phyloP scores from a whole-genome alignment of 2,888 invertebrate species.

The Acronicta alni region DNA sequence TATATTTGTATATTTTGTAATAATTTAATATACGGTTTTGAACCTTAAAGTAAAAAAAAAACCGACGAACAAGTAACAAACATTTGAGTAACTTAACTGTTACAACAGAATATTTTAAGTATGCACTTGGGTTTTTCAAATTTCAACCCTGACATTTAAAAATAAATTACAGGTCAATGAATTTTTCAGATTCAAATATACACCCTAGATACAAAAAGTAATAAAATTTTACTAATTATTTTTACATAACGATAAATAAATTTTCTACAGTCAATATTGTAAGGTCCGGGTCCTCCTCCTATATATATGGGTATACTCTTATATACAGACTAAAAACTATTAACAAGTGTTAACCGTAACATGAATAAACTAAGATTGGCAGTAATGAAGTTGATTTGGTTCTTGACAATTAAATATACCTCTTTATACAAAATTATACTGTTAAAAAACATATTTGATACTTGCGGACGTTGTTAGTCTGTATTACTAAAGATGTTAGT shows the following conservation, averaged over 20 bases:
- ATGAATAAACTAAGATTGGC: neutral
- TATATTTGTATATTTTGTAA: neutral
- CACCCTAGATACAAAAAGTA: constrained; percentile 7
- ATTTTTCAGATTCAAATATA: neutral
- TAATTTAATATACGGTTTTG: too few relatives aligned
- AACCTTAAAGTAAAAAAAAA: too few relatives aligned
- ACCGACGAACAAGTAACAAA: too few relatives aligned
- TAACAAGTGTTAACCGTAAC: neutral
- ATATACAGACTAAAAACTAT: constrained; percentile 11
- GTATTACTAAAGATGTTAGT: neutral
- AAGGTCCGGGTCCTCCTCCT: constrained; percentile 14
- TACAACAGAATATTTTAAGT: too few relatives aligned
- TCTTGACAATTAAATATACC: neutral
- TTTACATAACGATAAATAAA: constrained; percentile 62
- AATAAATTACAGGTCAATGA: too few relatives aligned
- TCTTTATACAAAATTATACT: constrained; percentile 12
- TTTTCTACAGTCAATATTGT: constrained; percentile 57
- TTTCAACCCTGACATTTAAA: too few relatives aligned
- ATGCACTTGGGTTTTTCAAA: too few relatives aligned
- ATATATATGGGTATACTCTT: too few relatives aligned
- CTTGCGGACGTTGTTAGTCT: constrained; percentile 4
- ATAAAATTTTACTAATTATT: constrained; percentile 41
- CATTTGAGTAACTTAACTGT: too few relatives aligned
- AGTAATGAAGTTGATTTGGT: constrained; percentile 1
- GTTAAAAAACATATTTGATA: constrained; percentile 3